Evolutionary conservation across 2,797 vertebrate genomes (phyloP).

Genomic region (Hoplostethus mediterraneus): DNA sequence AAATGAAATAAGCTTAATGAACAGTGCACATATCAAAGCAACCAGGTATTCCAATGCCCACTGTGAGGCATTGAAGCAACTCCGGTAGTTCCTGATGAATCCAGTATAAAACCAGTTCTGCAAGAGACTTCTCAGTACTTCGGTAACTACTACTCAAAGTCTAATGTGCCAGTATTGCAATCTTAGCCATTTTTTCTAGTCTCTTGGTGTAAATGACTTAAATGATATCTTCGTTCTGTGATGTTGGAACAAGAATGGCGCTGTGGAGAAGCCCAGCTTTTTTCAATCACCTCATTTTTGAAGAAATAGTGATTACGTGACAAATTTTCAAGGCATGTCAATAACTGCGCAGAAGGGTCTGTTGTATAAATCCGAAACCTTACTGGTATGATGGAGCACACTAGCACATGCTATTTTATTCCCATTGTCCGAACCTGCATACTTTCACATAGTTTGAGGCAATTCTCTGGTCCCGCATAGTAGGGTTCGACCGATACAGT

Average conservation of each 20-base stretch:
- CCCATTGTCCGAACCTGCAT: constrained; percentile 20
- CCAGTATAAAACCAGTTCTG: too few relatives aligned
- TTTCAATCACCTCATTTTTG: background rate
- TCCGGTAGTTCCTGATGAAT: too few relatives aligned
- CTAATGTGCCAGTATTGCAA: too few relatives aligned
- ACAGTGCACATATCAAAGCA: constrained; percentile 7
- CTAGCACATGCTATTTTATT: constrained; percentile 32
- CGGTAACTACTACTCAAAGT: too few relatives aligned
- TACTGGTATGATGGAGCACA: constrained; percentile 77
- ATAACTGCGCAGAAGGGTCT: constrained; percentile 51
- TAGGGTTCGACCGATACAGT: background rate
- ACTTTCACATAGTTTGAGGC: background rate
- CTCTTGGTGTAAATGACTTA: background rate
- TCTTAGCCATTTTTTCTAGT: too few relatives aligned
- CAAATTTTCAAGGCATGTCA: constrained; percentile 3
- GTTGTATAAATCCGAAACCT: constrained; percentile 72
- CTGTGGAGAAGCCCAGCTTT: constrained; percentile 40
- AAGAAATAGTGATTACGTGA: background rate
- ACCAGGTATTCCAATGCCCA: background rate
- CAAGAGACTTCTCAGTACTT: too few relatives aligned
- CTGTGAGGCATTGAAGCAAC: background rate
- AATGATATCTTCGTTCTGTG: constrained; percentile 17
- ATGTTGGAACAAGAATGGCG: constrained; percentile 47
- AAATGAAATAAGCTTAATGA: constrained; percentile 5
- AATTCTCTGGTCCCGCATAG: background rate